Base-by-base conservation (phyloP, 2,888 invertebrate genomes). In the Drosophila yooni region DNA sequence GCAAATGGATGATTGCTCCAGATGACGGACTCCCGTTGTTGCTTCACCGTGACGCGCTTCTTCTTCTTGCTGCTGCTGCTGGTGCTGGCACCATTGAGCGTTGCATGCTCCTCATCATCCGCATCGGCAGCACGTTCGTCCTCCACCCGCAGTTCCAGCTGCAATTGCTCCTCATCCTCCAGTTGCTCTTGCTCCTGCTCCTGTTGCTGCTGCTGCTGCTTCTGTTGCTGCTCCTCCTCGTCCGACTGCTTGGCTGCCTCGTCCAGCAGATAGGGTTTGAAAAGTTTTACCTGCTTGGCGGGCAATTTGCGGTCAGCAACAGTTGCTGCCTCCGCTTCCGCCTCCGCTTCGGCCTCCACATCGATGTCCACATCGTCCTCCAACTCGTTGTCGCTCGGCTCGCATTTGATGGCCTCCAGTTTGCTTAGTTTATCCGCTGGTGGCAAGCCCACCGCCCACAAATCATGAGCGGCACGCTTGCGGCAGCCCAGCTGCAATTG, bases 211-310 rank as follows among this genome's bases (percentile, higher is more conserved):
- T 40, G 60, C 4, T 52, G 34, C 10, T 25, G 25, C 2, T 72
- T 56, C 10, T 51, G 57, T 2, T 29, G n/a, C 1, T 64, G 65
- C 3, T 66, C 21, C 54, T 63, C 51, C 25, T 25, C 36, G n/a
- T 40, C 50, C 4, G 36, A 34, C 69, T 13, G 75, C 53, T 51
- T 70, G 31, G 65, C 58, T 51, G 95, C 94, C 51, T 96, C 95
- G 86, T 95, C 96, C 75, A 96, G 94, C 59, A 96, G 94, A 92
- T 96, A 97, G 36, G 96, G 97, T 91, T 96, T 96, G 93, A 97
- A 97, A 48, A 96, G 93, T 91, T 96, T 96, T 83, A 96, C 95
- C 61, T 96, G 96, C 74, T 92, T 92, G 6, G 89, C 83, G 29
- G 92, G 91, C 60, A 84, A 38, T 57, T 90, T 89, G 51, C 65